phyloP scores from a whole-genome alignment of 2,888 invertebrate genomes.

The Orthosia gracilis region DNA sequence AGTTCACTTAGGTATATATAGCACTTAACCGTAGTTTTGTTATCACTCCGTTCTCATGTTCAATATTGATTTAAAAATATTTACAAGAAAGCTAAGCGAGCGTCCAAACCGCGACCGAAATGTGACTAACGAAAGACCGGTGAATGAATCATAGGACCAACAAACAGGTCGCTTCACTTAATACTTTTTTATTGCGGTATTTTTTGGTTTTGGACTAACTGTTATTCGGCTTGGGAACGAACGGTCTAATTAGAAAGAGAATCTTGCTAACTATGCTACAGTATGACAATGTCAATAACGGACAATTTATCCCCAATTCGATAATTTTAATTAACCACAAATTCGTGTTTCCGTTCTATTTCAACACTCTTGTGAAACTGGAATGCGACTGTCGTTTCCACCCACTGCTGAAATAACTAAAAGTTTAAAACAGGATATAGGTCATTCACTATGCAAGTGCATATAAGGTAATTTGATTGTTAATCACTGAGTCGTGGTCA shows the following conservation, averaged over 20 bases:
- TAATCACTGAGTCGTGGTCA: background rate
- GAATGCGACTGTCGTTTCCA: background rate
- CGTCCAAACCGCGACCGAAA: conserved; percentile 70
- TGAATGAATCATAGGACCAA: conserved; percentile 84
- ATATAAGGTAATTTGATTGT: conserved; percentile 18
- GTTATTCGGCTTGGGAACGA: conserved; percentile 74
- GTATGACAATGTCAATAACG: conserved; percentile 23
- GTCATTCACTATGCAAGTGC: background rate
- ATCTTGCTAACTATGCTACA: conserved; percentile 42
- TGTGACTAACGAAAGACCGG: conserved; percentile 79
- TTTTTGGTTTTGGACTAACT: conserved; percentile 81
- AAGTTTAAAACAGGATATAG: conserved; percentile 13
- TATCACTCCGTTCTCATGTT: conserved; percentile 60
- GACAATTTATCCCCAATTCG: conserved; percentile 13
- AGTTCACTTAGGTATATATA: conserved; percentile 2
- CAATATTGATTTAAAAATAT: conserved; percentile 85
- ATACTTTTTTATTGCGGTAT: conserved; percentile 86
- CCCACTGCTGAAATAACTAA: background rate
- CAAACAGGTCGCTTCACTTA: conserved; percentile 82
- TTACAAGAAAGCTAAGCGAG: conserved; percentile 79
- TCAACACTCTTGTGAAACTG: background rate
- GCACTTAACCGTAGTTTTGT: conserved; percentile 24
- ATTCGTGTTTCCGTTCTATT: background rate
- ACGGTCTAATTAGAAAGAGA: conserved; percentile 76
- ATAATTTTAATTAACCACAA: conserved; percentile 10